Percentiles rank a stretch among this genome's conserved stretches.
Evolutionary conservation across 2,888 invertebrate species (phyloP).

Genomic region (Chydorus sphaericus): DNA sequence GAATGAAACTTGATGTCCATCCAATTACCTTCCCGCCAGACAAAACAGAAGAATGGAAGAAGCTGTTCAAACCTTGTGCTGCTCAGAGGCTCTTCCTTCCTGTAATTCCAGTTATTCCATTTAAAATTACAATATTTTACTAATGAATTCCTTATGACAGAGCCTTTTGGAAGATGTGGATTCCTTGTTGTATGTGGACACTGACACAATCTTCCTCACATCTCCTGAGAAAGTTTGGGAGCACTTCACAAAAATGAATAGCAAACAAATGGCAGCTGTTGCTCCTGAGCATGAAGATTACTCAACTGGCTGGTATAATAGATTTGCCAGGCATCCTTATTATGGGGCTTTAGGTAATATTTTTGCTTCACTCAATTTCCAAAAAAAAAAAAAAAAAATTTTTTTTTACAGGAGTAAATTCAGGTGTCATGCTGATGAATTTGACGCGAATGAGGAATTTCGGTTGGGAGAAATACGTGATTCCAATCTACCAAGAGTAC

Average conservation of each 20-base stretch:
- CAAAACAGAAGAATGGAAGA: slow-evolving; percentile 64
- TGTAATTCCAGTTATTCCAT: slow-evolving; percentile 39
- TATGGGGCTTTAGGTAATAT: slow-evolving; percentile 62
- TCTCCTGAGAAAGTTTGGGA: slow-evolving; percentile 69
- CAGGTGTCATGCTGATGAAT: slow-evolving; percentile 96
- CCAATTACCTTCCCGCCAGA: slow-evolving; percentile 62
- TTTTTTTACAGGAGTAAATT: slow-evolving; percentile 68
- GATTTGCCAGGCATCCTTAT: slow-evolving; percentile 89
- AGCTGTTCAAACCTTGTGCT: slow-evolving; percentile 84
- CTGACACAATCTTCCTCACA: slow-evolving; percentile 74
- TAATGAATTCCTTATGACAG: slow-evolving; percentile 36
- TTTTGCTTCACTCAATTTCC: background rate
- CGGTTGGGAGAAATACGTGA: slow-evolving; percentile 68
- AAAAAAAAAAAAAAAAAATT: too few relatives aligned
- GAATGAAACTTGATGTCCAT: slow-evolving; percentile 56
- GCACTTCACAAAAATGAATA: slow-evolving; percentile 66
- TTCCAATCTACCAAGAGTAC: slow-evolving; percentile 71
- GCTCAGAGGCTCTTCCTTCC: slow-evolving; percentile 85
- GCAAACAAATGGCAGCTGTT: slow-evolving; percentile 71
- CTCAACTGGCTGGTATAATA: slow-evolving; percentile 88
- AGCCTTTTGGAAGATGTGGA: slow-evolving; percentile 61
- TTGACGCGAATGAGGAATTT: slow-evolving; percentile 75
- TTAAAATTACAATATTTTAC: background rate
- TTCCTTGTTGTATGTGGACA: slow-evolving; percentile 79
- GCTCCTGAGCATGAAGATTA: slow-evolving; percentile 81